These are phyloP conservation scores for Coenobita brevimanus DNA, from an alignment of 1,140 invertebrate species.

Conservation along the genomic window DNA sequence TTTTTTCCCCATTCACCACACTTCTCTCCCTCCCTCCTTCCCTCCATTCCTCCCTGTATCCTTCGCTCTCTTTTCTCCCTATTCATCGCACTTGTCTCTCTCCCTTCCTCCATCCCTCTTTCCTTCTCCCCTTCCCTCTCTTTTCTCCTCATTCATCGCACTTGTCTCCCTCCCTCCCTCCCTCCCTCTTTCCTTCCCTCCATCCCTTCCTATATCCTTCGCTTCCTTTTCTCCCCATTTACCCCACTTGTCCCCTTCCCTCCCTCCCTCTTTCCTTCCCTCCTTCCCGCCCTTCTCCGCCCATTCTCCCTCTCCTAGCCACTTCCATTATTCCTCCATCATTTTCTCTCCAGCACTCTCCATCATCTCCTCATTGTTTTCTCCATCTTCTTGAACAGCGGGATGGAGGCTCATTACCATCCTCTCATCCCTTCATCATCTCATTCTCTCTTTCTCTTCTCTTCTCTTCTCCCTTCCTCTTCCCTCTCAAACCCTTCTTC, in stretches of 20 bases:
- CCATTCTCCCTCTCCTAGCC: no score
- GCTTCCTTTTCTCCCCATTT: neutral
- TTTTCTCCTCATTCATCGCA: neutral
- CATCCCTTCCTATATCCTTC: neutral
- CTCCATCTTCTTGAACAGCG: neutral
- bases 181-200: neutral
- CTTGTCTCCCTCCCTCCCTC: no score
- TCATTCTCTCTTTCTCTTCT: no score
- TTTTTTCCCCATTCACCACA: no score
- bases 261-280: neutral
- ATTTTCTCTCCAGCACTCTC: no score
- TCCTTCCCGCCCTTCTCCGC: neutral
- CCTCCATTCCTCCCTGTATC: neutral
- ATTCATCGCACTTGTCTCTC: no score
- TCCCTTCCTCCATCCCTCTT: neutral
- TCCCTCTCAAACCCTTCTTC: neutral
- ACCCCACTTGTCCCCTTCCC: neutral
- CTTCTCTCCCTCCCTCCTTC: neutral
- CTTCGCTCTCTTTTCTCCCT: neutral
- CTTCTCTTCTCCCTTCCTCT: neutral
- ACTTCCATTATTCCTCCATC: no score
- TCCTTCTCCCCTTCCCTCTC: no score
- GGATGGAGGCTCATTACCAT: no score
- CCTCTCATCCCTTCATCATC: no score
- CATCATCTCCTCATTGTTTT: neutral